These are phyloP conservation scores for Sesia bembeciformis DNA, from an alignment of 2,888 invertebrate genomes.

Conservation along the genomic window DNA sequence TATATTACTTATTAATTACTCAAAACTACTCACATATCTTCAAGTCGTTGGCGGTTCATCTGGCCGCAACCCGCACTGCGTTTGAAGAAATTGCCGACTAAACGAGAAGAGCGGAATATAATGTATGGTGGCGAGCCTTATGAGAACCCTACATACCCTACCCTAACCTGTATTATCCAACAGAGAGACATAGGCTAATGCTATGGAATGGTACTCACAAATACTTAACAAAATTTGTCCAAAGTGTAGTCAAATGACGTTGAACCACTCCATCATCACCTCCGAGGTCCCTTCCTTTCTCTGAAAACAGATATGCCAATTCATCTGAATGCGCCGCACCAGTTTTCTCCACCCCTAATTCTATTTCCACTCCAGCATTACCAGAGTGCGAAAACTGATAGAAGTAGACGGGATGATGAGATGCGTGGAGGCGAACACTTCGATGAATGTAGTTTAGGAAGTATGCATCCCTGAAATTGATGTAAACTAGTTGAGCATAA, in stretches of 20 bases:
- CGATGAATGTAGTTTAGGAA: conserved; percentile 49
- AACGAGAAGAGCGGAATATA: no score
- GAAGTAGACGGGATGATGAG: conserved; percentile 34
- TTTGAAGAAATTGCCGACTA: no score
- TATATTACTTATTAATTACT: no score
- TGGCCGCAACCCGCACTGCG: no score
- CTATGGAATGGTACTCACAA: conserved; percentile 32
- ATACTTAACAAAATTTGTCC: conserved; percentile 57
- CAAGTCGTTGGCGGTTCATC: no score
- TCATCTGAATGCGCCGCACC: conserved; percentile 64
- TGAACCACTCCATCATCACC: conserved; percentile 42
- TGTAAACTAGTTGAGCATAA: no score
- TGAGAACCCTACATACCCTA: no score
- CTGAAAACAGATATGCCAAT: conserved; percentile 45
- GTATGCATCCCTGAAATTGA: conserved; percentile 45
- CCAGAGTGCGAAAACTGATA: conserved; percentile 53
- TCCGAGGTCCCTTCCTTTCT: conserved; percentile 20
- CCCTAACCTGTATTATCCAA: no score
- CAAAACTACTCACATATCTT: no score
- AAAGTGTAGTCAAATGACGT: conserved; percentile 32
- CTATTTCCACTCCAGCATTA: conserved; percentile 32
- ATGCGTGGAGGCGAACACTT: conserved; percentile 38
- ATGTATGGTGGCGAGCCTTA: no score
- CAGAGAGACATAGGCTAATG: no score
- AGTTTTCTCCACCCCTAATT: conserved; percentile 30